Base-by-base conservation (phyloP, 2,888 invertebrate species). In the Caenorhabditis sp. region DNA sequence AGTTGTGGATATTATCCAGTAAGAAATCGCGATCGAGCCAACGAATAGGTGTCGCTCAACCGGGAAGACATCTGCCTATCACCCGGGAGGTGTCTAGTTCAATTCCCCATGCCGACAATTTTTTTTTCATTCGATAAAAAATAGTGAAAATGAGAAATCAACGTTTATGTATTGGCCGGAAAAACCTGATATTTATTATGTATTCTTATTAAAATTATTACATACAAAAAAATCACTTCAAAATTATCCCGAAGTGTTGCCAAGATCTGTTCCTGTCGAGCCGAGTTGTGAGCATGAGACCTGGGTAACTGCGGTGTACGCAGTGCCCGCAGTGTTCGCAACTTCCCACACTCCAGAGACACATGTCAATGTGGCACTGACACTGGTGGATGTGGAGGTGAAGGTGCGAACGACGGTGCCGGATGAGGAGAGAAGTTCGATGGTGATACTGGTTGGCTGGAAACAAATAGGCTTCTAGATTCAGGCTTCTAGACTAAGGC, bases 221-320 rank as follows among this genome's bases (percentile, higher is more conserved):
- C 38, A 49, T 59, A 17, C 50, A 31, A 31, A 10, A 31, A 31
- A 31, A 31, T 4, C 64, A 61, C 1, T 58, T n/a, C n/a, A n/a
- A n/a, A 57, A 27, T 70, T 70, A 20, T 64, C 26, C 8, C 63
- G 21, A 21, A 21, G 21, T 53, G 61, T 76, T 68, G 38, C 76
- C 76, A 12, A 20, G 25, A 62, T 76, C 76, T 14, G 60, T 38
- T 61, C 76, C 76, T n/a, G 1, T 7, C 0, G 76, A 76, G 53
- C 72, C 72, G 14, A 53, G 17, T 38, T 76, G 76, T 1, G 76
- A 70, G 62, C 76, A 76, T 7, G 76, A 69, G 2, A 76, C 76
- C 3, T 17, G 5, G 2, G 50, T 17, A 14, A 74, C 70, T 5
- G 31, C 4, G 0, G 66, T 69, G 31, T 31, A 31, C 8, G 70